Conservation (phyloP, 2,888 invertebrate species). For the Hololepta plana region DNA sequence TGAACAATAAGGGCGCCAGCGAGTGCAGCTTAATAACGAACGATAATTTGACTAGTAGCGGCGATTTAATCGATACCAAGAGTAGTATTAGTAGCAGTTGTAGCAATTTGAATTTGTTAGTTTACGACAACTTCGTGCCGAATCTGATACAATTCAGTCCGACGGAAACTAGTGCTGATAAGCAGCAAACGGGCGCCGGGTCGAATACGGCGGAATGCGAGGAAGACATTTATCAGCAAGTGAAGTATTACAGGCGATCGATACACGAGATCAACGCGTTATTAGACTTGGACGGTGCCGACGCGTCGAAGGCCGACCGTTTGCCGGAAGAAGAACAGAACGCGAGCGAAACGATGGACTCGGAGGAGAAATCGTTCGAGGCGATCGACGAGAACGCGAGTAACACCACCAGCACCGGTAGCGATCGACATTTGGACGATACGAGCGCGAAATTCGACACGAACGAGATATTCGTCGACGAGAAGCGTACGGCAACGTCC, state of each 20-base stretch:
- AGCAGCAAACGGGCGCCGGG: background rate
- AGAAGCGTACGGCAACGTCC: too few species aligned
- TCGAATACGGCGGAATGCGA: too few species aligned
- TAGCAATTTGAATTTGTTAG: too few species aligned
- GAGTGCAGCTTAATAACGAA: too few species aligned
- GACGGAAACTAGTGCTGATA: background rate
- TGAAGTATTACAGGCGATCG: slow-evolving; percentile 54
- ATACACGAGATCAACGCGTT: slow-evolving; percentile 56
- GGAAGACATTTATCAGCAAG: slow-evolving; percentile 51
- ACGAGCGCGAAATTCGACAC: too few species aligned
- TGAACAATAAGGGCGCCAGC: too few species aligned
- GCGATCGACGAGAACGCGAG: slow-evolving; percentile 3
- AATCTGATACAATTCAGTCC: too few species aligned
- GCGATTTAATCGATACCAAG: slow-evolving; percentile 18
- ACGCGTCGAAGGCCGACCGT: slow-evolving; percentile 7
- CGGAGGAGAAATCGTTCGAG: background rate
- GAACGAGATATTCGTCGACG: too few species aligned
- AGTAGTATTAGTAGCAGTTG: too few species aligned
- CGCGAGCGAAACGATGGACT: slow-evolving; percentile 4
- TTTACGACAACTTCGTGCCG: too few species aligned
- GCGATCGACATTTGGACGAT: background rate
- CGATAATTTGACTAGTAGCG: too few species aligned
- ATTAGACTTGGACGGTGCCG: slow-evolving; percentile 21
- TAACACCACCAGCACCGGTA: background rate
- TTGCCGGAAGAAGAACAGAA: slow-evolving; percentile 10